Evolutionary conservation across 2,113 vertebrate species (phyloP), one percentile per base, ranked within the genome.

Genomic region (Rhinoderma darwinii): DNA sequence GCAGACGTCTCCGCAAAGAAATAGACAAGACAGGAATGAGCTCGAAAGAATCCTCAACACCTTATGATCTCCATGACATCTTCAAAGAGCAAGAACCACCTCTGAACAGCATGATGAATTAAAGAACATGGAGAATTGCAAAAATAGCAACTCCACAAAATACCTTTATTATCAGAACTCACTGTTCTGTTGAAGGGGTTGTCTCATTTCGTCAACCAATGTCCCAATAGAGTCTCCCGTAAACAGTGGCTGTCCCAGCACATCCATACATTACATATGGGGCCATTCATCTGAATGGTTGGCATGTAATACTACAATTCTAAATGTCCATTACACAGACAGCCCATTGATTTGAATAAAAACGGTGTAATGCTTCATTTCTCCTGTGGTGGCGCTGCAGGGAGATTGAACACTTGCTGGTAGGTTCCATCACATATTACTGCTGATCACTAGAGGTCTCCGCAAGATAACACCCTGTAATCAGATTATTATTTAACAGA

Each of bases 1-100:
- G 79, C 79, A 82, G 79, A 82, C 41, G 79, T 63, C 35, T 63
- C 39, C 44, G 41, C 18, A 44, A 27, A 22, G 11, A 10, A 43
- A 44, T 18, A 5, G 43, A 41, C 37, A n/a, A 43, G 37, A 74
- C 39, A 39, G 70, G 70, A 10, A 25, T 10, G 9, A 59, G 3
- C 17, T 17, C 9, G 4, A 30, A 59, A 61, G 37, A 17, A 41
- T 80, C 35, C 25, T 80, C 56, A 61, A 80, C 54, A 41, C 50
- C 11, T 77, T 50, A 32, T 77, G 44, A 50, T 47, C 44, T 77
- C 27, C 30, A 15, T 12, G 27, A 77, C 32, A 30, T 44, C 27
- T 2, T 77, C 74, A 47, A 3, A 77, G 73, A 75, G 11, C 25
- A 75, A 25, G 3, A 15, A 30, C 2, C 68, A 25, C 35, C 35